These are phyloP conservation scores for Lamprologus callipterus DNA, from an alignment of 2,113 vertebrate species.

Conservation along the genomic window DNA sequence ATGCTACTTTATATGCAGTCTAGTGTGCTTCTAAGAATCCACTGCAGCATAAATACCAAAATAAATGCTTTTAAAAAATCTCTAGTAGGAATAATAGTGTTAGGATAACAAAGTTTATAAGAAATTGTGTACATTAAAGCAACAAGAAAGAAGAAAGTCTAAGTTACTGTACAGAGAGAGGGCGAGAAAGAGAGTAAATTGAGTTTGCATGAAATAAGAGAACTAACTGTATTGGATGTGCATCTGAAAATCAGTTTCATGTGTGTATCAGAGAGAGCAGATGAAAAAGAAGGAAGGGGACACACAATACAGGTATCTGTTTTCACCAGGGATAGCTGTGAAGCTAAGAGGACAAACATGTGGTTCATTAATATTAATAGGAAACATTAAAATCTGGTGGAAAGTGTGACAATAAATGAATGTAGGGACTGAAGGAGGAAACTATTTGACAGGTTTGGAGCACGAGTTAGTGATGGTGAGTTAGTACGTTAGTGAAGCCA, in stretches of 20 bases:
- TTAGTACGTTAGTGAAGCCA: accelerated
- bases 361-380: constrained; percentile 16
- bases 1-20: background rate
- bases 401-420: constrained; percentile 7
- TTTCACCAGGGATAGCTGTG: background rate
- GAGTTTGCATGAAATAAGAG: background rate
- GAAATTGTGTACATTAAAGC: background rate
- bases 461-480: background rate
- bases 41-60: background rate
- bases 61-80: background rate
- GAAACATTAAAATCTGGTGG: background rate
- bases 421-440: background rate
- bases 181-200: background rate
- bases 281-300: background rate
- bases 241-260: background rate
- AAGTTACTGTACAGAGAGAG: background rate
- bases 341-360: background rate
- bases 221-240: background rate
- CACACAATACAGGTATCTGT: background rate
- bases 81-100: background rate
- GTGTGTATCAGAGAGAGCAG: background rate
- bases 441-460: background rate
- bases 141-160: background rate
- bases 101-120: background rate
- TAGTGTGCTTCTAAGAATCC: background rate